These are phyloP conservation scores for Cephalophus harveyi DNA, from an alignment of 2,113 vertebrate species.

Conservation along the genomic window DNA sequence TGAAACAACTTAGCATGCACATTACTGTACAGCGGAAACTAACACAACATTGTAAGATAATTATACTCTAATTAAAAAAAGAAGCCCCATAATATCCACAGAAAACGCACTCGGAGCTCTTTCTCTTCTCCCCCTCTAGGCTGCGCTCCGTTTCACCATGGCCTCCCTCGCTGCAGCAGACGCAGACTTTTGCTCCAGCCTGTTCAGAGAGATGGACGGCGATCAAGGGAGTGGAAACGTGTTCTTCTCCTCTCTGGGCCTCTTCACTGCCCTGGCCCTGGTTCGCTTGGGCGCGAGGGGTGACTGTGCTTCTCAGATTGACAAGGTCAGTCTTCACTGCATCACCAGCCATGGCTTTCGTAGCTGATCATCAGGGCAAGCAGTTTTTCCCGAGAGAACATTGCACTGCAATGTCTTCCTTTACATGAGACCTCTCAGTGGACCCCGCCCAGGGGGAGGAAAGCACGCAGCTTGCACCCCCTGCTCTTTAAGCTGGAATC, in stretches of 20 bases:
- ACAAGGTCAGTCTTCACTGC: conserved; percentile 80
- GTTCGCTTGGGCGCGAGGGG: conserved; percentile 86
- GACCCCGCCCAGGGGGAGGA: rapidly evolving
- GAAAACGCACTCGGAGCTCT: background rate
- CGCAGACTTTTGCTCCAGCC: conserved; percentile 83
- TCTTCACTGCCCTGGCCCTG: conserved; percentile 87
- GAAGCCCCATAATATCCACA: too few relatives aligned
- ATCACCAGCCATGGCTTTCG: background rate
- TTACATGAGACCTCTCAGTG: too few relatives aligned
- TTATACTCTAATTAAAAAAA: background rate
- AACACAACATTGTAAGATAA: background rate
- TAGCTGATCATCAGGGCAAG: too few relatives aligned
- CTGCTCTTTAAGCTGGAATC: background rate
- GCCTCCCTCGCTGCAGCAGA: conserved; percentile 82
- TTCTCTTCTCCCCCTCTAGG: conserved; percentile 50
- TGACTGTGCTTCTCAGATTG: conserved; percentile 86
- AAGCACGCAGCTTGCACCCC: background rate
- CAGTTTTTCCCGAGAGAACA: background rate
- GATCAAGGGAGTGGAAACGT: conserved; percentile 78
- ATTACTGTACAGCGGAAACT: background rate
- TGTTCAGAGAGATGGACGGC: conserved; percentile 84
- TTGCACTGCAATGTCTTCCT: background rate
- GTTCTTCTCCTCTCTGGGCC: conserved; percentile 88
- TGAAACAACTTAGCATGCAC: background rate
- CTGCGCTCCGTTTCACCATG: conserved; percentile 55